Base-by-base conservation (phyloP, 2,888 invertebrate species). In the Opisthograptis luteolata region DNA sequence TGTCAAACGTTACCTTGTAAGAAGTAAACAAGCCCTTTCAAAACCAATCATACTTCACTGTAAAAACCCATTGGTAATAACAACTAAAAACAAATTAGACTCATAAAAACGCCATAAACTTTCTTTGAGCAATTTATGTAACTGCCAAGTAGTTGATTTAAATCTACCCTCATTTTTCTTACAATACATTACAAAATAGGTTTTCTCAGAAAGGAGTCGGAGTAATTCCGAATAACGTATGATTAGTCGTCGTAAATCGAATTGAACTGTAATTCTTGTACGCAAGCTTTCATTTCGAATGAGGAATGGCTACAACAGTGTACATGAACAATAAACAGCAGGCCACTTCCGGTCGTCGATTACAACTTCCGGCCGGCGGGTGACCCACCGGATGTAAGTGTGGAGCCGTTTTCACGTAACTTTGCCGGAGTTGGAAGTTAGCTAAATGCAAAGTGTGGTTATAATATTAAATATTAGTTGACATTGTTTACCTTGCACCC, bases 321-420 rank as follows among this genome's bases (percentile, higher is more conserved):
- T 55, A 58, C 55, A 62, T 60, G 64, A 65, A 73, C 73, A 72
- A 71, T 75, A 70, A 73, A 69, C 66, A 64, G 64, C 57, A 55
- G 58, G 54, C 55, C 28, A 55, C 65, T 68, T 75, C 75, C 76
- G 70, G 66, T 60, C 55, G 48, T 64, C 69, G 72, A 70, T 75
- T 70, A 72, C 76, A 56, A 65, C 60, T 68, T 75, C 76, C 74
- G 70, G 63, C 34, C 47, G 51, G 45, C 43, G 58, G 63, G 66
- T 51, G 43, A 67, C 67, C 56, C 58, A 50, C 54, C 73, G 72
- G 73, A 72, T 51, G 70, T 62, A 55, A 49, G 55, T 58, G 59
- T 60, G 61, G 57, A 65, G 60, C 62, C 61, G 55, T 73, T 72
- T 68, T 64, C 65, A 63, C 62, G 54, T 65, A 59, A 64, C 58